These are phyloP conservation scores for Petrocephalus zakoni DNA, from an alignment of 2,113 vertebrate species.

Conservation along the genomic window DNA sequence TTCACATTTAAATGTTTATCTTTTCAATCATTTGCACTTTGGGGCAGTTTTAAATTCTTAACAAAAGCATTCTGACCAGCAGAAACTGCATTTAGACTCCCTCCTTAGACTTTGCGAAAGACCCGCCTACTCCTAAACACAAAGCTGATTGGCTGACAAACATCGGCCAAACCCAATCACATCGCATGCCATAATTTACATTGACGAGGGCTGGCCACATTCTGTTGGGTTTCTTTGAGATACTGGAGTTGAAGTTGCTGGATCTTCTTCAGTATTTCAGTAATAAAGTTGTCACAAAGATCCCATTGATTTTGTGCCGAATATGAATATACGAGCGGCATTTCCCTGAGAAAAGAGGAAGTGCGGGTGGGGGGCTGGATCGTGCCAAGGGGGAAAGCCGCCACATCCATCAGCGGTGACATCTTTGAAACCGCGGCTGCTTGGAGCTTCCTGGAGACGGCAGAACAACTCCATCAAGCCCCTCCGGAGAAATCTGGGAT, in stretches of 20 bases:
- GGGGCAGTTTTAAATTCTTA: not conserved
- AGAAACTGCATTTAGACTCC: not conserved
- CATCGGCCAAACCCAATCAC: not conserved
- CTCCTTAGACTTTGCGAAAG: not conserved
- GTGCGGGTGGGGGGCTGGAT: not conserved
- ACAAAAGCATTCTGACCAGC: not conserved
- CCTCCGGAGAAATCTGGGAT: not conserved
- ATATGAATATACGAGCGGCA: not conserved
- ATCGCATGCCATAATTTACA: not conserved
- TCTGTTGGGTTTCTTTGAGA: not conserved
- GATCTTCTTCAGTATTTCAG: not conserved
- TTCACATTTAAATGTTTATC: not conserved
- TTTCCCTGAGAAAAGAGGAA: not conserved
- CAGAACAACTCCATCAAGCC: not conserved
- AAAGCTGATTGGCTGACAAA: not conserved
- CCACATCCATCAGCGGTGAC: not conserved
- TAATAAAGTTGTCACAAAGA: not conserved
- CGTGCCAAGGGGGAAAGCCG: not conserved
- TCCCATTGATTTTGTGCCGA: not conserved
- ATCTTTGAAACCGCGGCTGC: not conserved
- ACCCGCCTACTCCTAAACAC: not conserved
- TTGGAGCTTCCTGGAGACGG: not conserved
- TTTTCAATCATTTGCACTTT: not conserved
- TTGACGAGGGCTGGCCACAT: not conserved
- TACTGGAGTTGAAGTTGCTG: not conserved